Evolutionary conservation across 1,140 invertebrate species (phyloP).

Genomic region (Drosophila baimaii): DNA sequence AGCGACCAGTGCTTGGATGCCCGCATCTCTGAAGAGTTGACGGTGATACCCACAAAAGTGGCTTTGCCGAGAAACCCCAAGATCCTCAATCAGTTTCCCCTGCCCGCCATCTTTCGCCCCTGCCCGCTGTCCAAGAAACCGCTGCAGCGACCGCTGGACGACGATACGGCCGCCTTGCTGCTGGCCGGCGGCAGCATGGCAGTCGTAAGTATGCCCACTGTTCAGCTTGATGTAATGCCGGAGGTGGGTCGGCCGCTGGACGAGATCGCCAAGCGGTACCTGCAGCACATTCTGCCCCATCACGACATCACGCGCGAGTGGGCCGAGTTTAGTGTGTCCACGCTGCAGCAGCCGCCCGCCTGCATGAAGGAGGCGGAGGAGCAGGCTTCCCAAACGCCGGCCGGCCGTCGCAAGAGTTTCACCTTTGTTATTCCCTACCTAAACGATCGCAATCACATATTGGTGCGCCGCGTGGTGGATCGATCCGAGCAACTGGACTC

Average conservation of each 20-base stretch:
- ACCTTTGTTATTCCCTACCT: constrained; percentile 79
- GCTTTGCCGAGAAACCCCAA: constrained; percentile 26
- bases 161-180: constrained; percentile 70
- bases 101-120: constrained; percentile 66
- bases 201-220: constrained; percentile 75
- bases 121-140: constrained; percentile 79
- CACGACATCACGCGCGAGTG: constrained; percentile 80
- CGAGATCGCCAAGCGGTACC: constrained; percentile 79
- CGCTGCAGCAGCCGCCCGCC: constrained; percentile 52
- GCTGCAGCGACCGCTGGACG: constrained; percentile 67
- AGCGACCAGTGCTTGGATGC: constrained; percentile 56
- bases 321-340: constrained; percentile 83
- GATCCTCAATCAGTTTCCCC: constrained; percentile 63
- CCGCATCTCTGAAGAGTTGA: constrained; percentile 38
- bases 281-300: constrained; percentile 78
- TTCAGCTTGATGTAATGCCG: constrained; percentile 78
- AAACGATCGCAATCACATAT: constrained; percentile 78
- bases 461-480: constrained; percentile 77
- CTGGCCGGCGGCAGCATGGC: constrained; percentile 78
- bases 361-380: constrained; percentile 59
- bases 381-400: constrained; percentile 43
- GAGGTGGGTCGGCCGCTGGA: constrained; percentile 69
- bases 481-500: constrained; percentile 73
- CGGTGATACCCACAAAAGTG: constrained; percentile 47
- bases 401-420: constrained; percentile 61